phyloP scores from a whole-genome alignment of 2,888 invertebrate species.

The Tipula unca region DNA sequence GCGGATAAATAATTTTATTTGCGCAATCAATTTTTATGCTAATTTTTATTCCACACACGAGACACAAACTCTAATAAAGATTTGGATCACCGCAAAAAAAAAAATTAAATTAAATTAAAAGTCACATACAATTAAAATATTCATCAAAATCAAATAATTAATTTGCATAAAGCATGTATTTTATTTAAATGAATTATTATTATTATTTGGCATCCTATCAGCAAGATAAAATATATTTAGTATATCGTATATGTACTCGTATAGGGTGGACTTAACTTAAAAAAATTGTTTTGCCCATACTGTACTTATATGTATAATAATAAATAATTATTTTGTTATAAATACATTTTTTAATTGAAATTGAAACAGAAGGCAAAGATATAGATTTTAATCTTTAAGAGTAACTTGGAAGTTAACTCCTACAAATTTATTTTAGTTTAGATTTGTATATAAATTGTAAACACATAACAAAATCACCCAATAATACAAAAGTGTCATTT shows the following conservation, averaged over 20 bases:
- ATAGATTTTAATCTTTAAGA: neutral
- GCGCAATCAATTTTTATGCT: neutral
- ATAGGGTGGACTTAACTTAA: too few relatives aligned
- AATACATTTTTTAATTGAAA: too few relatives aligned
- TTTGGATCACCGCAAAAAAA: neutral
- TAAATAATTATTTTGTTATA: too few relatives aligned
- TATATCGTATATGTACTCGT: too few relatives aligned
- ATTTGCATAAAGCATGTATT: neutral
- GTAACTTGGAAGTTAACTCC: neutral
- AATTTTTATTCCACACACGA: neutral
- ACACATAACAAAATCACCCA: neutral
- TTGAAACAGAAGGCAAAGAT: neutral
- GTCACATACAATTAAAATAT: neutral
- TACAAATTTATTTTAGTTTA: neutral
- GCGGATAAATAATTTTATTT: neutral
- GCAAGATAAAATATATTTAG: too few relatives aligned
- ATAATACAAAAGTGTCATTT: neutral
- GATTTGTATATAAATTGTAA: neutral
- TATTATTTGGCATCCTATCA: neutral
- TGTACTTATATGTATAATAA: too few relatives aligned
- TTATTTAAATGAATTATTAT: neutral
- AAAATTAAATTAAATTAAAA: neutral
- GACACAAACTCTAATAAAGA: neutral
- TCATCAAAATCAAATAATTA: neutral
- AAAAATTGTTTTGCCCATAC: too few relatives aligned